A percentile compares a stretch with the other conserved stretches of the same genome.
These are phyloP conservation scores for Ophion costatus DNA, from an alignment of 2,888 invertebrate species.

Conservation along the genomic window DNA sequence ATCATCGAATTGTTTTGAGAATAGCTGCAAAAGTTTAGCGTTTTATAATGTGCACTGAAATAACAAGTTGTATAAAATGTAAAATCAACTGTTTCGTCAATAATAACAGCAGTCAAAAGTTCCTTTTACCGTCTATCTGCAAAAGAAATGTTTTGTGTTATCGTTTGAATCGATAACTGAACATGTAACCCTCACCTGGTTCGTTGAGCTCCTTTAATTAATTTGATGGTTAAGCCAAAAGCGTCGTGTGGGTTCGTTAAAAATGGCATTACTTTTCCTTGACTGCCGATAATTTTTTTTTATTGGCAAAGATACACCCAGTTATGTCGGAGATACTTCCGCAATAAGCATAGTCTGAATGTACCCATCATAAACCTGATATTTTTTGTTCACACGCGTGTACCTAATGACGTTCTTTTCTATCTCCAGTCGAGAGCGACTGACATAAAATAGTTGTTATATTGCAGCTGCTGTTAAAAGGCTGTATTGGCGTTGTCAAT, in stretches of 20 bases:
- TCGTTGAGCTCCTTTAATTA: background rate
- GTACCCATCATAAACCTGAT: background rate
- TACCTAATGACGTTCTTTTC: background rate
- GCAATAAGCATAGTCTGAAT: background rate
- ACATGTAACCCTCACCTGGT: too few relatives aligned
- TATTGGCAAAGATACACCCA: background rate
- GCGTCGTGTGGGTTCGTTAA: background rate
- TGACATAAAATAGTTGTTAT: constrained; percentile 12
- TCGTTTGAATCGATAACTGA: background rate
- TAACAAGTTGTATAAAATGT: too few relatives aligned
- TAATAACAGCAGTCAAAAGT: too few relatives aligned
- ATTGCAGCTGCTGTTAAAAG: constrained; percentile 22
- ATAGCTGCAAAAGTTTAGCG: too few relatives aligned
- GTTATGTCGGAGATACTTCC: background rate
- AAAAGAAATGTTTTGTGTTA: too few relatives aligned
- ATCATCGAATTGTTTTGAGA: too few relatives aligned
- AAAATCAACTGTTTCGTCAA: too few relatives aligned
- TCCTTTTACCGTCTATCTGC: too few relatives aligned
- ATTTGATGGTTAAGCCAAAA: background rate
- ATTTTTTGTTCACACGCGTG: background rate
- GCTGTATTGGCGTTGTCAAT: constrained; percentile 28
- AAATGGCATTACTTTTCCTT: background rate
- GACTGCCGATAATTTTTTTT: background rate
- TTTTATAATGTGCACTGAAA: too few relatives aligned
- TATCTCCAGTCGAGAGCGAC: background rate